phyloP scores from a whole-genome alignment of 2,113 vertebrate genomes.

The Mionectes macconnelli region DNA sequence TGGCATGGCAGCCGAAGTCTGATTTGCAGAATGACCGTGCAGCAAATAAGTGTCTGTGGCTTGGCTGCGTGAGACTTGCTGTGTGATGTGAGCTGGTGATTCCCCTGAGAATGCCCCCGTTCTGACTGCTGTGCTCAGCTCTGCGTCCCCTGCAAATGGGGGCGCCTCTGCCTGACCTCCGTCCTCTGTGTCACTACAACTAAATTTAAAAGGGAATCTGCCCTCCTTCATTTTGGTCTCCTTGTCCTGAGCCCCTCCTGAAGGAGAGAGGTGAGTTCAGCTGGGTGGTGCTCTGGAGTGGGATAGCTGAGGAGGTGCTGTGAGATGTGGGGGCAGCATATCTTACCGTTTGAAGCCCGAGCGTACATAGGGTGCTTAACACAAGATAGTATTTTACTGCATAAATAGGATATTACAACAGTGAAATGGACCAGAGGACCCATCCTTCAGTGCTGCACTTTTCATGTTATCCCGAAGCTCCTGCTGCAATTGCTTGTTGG shows the following conservation, averaged over 20 bases:
- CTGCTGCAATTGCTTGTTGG: neutral
- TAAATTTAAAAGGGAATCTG: neutral
- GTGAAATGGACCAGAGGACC: neutral
- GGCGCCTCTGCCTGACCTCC: neutral
- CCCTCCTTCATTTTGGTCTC: neutral
- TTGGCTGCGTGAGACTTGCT: neutral
- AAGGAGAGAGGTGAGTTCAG: neutral
- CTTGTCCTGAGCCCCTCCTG: neutral
- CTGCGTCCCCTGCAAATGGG: neutral
- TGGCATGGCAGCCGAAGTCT: neutral
- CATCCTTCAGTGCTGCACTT: neutral
- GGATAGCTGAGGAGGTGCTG: neutral
- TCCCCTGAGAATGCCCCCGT: neutral
- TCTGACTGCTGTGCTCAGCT: neutral
- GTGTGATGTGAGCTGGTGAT: neutral
- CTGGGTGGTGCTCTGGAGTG: neutral
- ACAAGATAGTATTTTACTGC: neutral
- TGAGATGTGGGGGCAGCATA: neutral
- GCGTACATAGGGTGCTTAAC: neutral
- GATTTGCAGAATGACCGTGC: neutral
- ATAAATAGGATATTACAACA: neutral
- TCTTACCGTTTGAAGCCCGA: neutral
- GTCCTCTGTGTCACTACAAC: fast-evolving
- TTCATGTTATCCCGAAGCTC: neutral
- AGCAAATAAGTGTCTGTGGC: neutral